Evolutionary conservation across 2,888 invertebrate genomes (phyloP), one percentile per base, ranked within the genome.

Genomic region (Drosophila colorata): DNA sequence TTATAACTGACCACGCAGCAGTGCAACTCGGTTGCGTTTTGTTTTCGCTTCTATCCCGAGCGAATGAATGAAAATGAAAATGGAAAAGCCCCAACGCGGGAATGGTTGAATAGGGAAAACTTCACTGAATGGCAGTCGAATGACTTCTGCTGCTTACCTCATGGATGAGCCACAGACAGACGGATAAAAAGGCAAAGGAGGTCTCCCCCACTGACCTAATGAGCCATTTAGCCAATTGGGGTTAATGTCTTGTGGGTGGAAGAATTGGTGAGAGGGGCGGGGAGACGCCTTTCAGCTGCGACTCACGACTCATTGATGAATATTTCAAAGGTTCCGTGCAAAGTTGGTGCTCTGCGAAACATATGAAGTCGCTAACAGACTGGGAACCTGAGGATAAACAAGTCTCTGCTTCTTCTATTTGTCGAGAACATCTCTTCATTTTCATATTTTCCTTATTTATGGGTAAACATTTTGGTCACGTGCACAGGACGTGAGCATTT

Each of bases 1-100:
- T 90, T 89, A 86, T 74, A 77, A 79, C 78, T 90, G 86, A 90
- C 90, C 90, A 88, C 88, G 90, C 90, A 86, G 88, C 69, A 76
- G 68, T 78, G 71, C 69, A 77, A 72, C 78, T 69, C 74, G 57
- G 72, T 83, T 89, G 85, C 66, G 81, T 65, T 74, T 79, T 66
- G 60, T 51, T 74, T 70, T 44, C 55, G 40, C 41, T 66, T 44
- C 56, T 49, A 58, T 58, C 69, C 46, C 48, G 16, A 40, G 28
- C n/a, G 46, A 58, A 38, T 77, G 66, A 57, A 47, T 74, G 31
- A 31, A 47, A 57, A 55, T 55, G 28, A 55, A 57, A 61, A 40
- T 25, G 41, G 13, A 67, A 63, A 66, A 41, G 66, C 64, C 58
- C 44, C 44, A 61, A 65, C 55, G 75, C 66, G 23, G 66, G 48